Evolutionary conservation across 2,797 vertebrate species (phyloP).

Genomic region (Tapera naevia): DNA sequence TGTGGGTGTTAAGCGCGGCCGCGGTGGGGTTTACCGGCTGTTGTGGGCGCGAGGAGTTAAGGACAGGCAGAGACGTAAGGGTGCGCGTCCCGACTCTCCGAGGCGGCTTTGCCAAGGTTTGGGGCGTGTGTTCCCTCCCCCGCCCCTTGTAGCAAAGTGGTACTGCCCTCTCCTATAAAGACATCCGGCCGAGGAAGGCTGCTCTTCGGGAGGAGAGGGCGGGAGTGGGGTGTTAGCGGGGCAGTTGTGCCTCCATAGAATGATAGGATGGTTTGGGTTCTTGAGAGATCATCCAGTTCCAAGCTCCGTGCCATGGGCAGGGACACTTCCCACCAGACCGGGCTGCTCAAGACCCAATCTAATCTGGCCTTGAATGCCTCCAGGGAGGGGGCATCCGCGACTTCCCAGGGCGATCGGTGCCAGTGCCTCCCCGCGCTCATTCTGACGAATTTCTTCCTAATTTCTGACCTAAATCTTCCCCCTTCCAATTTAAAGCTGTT

Average conservation of each 20-base stretch:
- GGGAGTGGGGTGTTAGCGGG: accelerated
- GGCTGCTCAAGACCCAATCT: no score
- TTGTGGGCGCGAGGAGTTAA: accelerated
- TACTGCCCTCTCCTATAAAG: background rate
- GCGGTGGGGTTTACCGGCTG: accelerated
- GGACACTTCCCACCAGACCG: no score
- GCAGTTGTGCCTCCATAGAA: accelerated
- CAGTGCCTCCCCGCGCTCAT: no score
- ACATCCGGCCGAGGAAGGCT: accelerated
- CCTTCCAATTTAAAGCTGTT: no score
- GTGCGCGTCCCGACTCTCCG: accelerated
- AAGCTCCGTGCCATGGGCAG: no score
- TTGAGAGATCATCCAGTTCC: no score
- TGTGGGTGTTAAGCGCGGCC: accelerated
- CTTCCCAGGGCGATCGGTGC: no score
- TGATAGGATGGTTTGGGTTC: no score
- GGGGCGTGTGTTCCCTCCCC: accelerated
- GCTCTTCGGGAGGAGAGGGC: accelerated
- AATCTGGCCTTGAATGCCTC: no score
- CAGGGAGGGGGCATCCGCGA: no score
- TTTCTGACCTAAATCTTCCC: no score
- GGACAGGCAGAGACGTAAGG: accelerated
- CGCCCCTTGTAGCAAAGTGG: accelerated
- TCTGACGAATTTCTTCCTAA: no score
- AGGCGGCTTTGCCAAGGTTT: background rate